Percentiles rank a stretch among this genome's conserved stretches.
These are phyloP conservation scores for Thunnus albacares DNA, from an alignment of 2,797 vertebrate genomes.

Conservation along the genomic window DNA sequence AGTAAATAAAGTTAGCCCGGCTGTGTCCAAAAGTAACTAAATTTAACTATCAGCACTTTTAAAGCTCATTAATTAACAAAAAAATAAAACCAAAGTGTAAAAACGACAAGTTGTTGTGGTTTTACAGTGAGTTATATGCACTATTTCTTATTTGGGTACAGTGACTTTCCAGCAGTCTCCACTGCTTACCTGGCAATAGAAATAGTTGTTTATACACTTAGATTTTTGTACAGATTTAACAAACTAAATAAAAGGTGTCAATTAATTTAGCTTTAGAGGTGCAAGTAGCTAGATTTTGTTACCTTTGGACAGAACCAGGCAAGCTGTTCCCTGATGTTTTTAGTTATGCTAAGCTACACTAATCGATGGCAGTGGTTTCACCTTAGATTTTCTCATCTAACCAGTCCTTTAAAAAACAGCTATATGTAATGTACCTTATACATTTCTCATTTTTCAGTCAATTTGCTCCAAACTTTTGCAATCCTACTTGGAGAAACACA, in stretches of 20 bases:
- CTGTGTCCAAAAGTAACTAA: not conserved
- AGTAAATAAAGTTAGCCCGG: not conserved
- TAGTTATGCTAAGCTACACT: not conserved
- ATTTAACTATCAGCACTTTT: not conserved
- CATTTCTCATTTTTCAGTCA: too few species aligned
- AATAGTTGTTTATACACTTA: not conserved
- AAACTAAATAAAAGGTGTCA: not conserved
- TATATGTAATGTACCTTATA: not conserved
- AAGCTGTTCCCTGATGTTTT: too few species aligned
- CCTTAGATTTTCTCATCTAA: not conserved
- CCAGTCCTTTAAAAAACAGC: not conserved
- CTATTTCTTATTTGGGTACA: not conserved
- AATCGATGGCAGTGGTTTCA: not conserved
- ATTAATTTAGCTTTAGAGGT: not conserved
- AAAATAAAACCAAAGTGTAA: not conserved
- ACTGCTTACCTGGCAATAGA: not conserved
- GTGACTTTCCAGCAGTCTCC: not conserved
- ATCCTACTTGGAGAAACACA: not conserved
- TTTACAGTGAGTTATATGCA: too few species aligned
- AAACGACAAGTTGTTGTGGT: not conserved
- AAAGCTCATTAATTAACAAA: not conserved
- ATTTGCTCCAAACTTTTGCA: not conserved
- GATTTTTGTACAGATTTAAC: conserved; percentile 8
- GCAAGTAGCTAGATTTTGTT: conserved; percentile 4
- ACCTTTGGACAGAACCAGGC: not conserved